Conservation (phyloP, 1,140 invertebrate species). For the Nymphalis io region DNA sequence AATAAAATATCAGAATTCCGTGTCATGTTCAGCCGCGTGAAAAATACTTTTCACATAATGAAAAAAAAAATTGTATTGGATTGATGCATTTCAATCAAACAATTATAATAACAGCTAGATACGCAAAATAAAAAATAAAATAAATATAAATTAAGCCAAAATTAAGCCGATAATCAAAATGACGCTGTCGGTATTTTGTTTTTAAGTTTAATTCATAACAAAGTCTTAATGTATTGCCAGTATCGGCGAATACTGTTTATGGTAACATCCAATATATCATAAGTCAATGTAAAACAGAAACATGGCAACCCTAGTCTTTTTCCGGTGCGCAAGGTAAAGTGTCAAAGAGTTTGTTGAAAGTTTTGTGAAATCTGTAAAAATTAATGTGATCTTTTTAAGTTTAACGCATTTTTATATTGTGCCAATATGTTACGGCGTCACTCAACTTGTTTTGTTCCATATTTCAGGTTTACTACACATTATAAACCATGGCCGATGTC, state of each 20-base stretch:
- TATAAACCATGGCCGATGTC: constrained; percentile 74
- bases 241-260: background rate
- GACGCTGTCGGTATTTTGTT: constrained; percentile 8
- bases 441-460: constrained; percentile 55
- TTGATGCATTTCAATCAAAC: background rate
- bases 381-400: constrained; percentile 58
- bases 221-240: constrained; percentile 13
- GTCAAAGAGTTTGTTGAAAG: constrained; percentile 61
- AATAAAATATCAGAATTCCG: constrained; percentile 66
- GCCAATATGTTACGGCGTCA: constrained; percentile 42
- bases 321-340: constrained; percentile 78
- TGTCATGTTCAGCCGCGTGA: constrained; percentile 45
- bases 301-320: constrained; percentile 69
- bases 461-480: constrained; percentile 70
- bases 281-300: constrained; percentile 28
- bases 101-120: background rate
- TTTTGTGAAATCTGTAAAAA: constrained; percentile 64
- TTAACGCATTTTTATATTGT: constrained; percentile 37
- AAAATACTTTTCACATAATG: background rate
- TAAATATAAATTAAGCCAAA: constrained; percentile 19
- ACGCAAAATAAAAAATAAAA: background rate
- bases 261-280: background rate
- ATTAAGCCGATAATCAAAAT: constrained; percentile 11
- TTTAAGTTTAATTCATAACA: background rate
- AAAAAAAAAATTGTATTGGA: background rate